These are phyloP conservation scores for Orientallactaga sibirica DNA, from an alignment of 2,797 vertebrate species.

Conservation along the genomic window DNA sequence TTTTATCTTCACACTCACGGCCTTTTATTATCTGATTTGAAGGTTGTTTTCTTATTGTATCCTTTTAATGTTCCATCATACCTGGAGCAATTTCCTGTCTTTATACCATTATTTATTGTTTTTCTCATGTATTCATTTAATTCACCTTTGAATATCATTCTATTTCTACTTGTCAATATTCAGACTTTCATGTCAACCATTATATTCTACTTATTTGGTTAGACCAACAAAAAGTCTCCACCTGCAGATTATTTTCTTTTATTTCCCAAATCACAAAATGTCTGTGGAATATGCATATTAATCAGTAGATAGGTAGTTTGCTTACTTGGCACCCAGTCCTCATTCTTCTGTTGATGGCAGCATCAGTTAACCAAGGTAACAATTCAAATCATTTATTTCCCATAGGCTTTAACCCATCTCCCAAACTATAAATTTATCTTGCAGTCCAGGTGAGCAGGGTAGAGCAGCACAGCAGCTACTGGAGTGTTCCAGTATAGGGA, in stretches of 20 bases:
- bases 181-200: not conserved
- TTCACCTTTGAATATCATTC: not conserved
- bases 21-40: not conserved
- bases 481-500: not conserved
- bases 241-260: not conserved
- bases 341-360: not conserved
- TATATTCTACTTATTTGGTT: not conserved
- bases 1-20: slow-evolving; percentile 23
- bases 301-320: not conserved
- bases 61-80: not conserved
- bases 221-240: not conserved
- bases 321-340: not conserved
- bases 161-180: not conserved
- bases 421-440: not conserved
- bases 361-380: not conserved
- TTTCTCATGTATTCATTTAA: slow-evolving; percentile 35
- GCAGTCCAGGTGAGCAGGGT: not conserved
- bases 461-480: not conserved
- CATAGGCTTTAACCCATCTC: not conserved
- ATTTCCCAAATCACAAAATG: not conserved
- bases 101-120: slow-evolving; percentile 22
- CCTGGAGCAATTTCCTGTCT: slow-evolving; percentile 20
- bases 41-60: not conserved
- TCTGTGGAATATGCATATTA: too few species aligned
- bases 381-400: not conserved